Evolutionary conservation across 2,797 vertebrate genomes (phyloP), one percentile per base, ranked within the genome.

Genomic region (Peromyscus nudipes): DNA sequence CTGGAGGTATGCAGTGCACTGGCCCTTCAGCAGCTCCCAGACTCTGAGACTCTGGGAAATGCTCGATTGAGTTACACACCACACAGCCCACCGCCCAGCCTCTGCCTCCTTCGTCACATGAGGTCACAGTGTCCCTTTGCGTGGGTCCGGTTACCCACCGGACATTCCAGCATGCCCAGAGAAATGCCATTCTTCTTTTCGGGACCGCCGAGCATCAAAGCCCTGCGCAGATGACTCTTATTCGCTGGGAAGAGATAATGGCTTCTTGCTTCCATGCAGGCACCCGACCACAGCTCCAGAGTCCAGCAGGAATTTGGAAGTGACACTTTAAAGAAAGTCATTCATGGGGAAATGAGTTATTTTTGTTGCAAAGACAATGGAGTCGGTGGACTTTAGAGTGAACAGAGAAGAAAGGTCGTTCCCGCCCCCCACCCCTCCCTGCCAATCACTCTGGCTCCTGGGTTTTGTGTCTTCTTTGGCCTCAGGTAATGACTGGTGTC

Each of bases 321-420:
- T 76, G 96, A 96, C 96, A 91, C 95, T 94, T 83, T 93, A 94
- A 97, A 97, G 96, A 90, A 94, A 96, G 71, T 83, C 91, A 80
- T 84, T 97, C 95, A 96, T 67, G 83, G 96, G 95, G 94, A 96
- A 97, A 95, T 52, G 81, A 86, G 89, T 85, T 90, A 87, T 75
- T 97, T 97, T 91, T 93, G 96, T 95, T 31, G 77, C 69, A 23
- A 85, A 95, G 96, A 96, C 97, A 96, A 95, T 93, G 85, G 96
- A 91, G 73, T 69, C 60, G 29, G 81, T 37, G 46, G 65, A 76
- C 79, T 7, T 27, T 43, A 43, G 60, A 94, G 90, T 69, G 60
- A 80, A 57, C 11, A 10, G 77, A 21, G 84, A 83, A 29, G 13
- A 34, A 21, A 67, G 49, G 52, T 19, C 88, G 34, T 34, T 55